A percentile compares a stretch with the other conserved stretches of the same genome.
phyloP scores from a whole-genome alignment of 1,140 invertebrate genomes.

The Psilanteris sp. region DNA sequence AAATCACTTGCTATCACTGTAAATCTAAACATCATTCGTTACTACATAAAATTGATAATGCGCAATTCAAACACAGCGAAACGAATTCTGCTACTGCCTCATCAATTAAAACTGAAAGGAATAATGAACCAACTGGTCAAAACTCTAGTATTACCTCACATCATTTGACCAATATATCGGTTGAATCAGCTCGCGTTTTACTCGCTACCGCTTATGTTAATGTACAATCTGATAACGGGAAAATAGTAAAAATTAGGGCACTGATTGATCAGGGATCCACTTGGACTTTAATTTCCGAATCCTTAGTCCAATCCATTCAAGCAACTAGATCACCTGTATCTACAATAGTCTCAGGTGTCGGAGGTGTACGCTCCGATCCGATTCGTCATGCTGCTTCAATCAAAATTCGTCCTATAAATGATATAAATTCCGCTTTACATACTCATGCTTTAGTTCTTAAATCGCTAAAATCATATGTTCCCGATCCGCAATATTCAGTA shows the following conservation, averaged over 20 bases:
- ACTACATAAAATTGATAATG: not conserved
- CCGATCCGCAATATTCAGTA: not conserved
- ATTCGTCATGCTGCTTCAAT: not conserved
- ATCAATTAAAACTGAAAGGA: not conserved
- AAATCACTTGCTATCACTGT: not conserved
- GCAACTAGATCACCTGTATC: not conserved
- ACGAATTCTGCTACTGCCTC: not conserved
- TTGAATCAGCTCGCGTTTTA: not conserved
- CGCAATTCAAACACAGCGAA: not conserved
- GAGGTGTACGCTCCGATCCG: not conserved
- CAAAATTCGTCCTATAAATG: not conserved
- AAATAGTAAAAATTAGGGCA: not conserved
- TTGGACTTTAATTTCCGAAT: not conserved
- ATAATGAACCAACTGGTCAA: no score
- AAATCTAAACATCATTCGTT: slow-evolving; percentile 3
- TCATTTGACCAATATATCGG: not conserved
- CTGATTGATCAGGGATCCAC: not conserved
- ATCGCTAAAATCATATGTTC: not conserved
- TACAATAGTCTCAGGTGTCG: not conserved
- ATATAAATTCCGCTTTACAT: not conserved
- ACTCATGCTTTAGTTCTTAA: not conserved
- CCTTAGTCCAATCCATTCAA: not conserved
- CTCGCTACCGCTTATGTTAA: not conserved
- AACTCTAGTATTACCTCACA: not conserved
- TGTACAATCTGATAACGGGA: not conserved